Evolutionary conservation across 2,888 invertebrate genomes (phyloP), one percentile per base, ranked within the genome.

Genomic region (Margaritifera margaritifera): DNA sequence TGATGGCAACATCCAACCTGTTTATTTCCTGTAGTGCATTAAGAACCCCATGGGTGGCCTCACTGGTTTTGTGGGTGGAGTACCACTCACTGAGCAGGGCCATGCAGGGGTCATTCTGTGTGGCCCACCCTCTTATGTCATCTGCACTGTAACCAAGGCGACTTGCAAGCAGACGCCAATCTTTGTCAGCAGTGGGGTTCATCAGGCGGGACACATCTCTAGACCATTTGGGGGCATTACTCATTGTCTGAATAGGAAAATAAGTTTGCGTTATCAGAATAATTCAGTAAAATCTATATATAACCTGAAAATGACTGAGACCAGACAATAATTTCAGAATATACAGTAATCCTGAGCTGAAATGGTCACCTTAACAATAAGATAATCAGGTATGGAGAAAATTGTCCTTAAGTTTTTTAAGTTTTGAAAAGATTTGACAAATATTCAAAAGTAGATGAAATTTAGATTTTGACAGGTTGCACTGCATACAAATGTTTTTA

Each of bases 21-120:
- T 85, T 80, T 80, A 89, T 88, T 58, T 88, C 87, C 58, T 84
- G 82, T 15, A 89, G 78, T n/a, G 77, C 74, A n/a, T 77, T 84
- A 56, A 87, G 72, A 18, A 89, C 75, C 25, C 81, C 87, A 64
- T 75, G 71, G 6, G 76, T 81, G 20, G 85, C 85, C 69, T 88
- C 88, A 63, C 84, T 81, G 15, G 85, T 86, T 70, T 85, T 88
- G 71, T 87, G 84, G 19, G 84, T 86, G 62, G 87, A 82, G 71
- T 85, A 89, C 87, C 88, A 89, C 71, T 88, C 88, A 75, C 84
- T 85, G 20, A 89, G 76, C 74, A 89, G 65, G 6, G 84, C 80
- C 86, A 89, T 85, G 66, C 87, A 88, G 4, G 89, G 89, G 68
- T 88, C 87, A 24, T 83, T 68, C 64, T 86, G 87, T 59, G 82